Base-by-base conservation (phyloP, 2,113 vertebrate species). In the Psephotus haematonotus region DNA sequence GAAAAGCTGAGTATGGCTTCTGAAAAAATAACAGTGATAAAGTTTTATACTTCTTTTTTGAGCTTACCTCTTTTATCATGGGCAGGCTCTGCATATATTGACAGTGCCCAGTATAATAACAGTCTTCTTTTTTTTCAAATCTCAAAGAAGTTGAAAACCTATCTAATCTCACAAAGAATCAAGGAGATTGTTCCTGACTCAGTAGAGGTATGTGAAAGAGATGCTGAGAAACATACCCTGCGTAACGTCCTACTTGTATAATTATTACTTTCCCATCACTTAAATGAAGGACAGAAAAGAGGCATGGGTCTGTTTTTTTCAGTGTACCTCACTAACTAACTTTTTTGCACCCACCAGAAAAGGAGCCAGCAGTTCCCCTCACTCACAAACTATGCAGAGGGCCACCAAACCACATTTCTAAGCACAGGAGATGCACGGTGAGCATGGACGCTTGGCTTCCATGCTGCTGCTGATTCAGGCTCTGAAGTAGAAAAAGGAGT, bases 401-500 rank as follows among this genome's bases (percentile, higher is more conserved):
- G 8, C 10, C 44, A 72, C 39, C 8, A 3, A 23, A 27, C 15
- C 0, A 0, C 1, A 0, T 9, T 11, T 55, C 47, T 1, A 8
- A n/a, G 65, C 24, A 7, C 31, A 12, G 49, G 7, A 77, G 41
- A 9, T 13, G 53, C 0, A 39, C 11, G 0, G 17, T 16, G 15
- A 59, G 28, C 20, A 4, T 16, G 28, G 19, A 3, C n/a, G 12
- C 29, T 9, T 1, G 2, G 41, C 44, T 70, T 22, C 64, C 1
- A 1, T 12, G 22, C 14, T 0, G 0, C 39, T 57, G 43, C 2
- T 1, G 10, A 1, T 35, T 8, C 0, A 1, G 20, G 67, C 44
- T 82, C 47, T 31, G 44, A 52, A 60, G 39, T 10, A 4, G 17
- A 19, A 10, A 41, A 43, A 22, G 39, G 24, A n/a, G 3, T 4